Base-by-base conservation (phyloP, 2,797 vertebrate species). In the Taeniopygia guttata region DNA sequence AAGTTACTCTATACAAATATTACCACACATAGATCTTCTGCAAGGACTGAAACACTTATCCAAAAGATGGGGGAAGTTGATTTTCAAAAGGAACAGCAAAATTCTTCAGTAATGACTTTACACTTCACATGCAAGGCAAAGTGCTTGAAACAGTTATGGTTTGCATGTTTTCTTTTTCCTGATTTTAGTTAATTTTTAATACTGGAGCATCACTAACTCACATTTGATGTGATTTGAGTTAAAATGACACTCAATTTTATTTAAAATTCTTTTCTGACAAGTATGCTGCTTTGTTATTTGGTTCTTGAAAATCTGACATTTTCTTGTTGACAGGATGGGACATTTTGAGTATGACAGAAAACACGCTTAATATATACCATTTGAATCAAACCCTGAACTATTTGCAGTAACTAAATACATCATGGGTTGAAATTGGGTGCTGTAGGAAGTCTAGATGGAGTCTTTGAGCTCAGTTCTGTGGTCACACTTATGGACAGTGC, bases 121-220 rank as follows among this genome's bases (percentile, higher is more conserved):
- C 20, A 58, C 48, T 92, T 83, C 67, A 89, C 62, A n/a, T 58
- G 55, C 49, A 62, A 75, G 73, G 56, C 48, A 66, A 43, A 82
- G 43, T 92, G 48, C 89, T 95, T 82, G 75, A 73, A 81, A 74
- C 68, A 78, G 49, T 95, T 87, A 78, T 26, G 94, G 79, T 93
- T 93, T 59, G 21, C 63, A 76, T 76, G n/a, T 92, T 90, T 87
- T 87, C 74, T 92, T 97, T 98, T 96, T 97, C 93, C 95, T 96
- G 81, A 91, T 97, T 97, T 91, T 70, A 91, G 32, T 86, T 90
- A 74, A 77, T 88, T 93, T 84, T 81, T 70, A 72, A 22, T 93
- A 62, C 15, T 87, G 60, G 27, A 84, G 9, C 36, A 59, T 87
- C 55, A 32, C 52, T 94, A 74, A 87, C 58, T 93, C 22, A 17